Base-by-base conservation (phyloP, 2,113 vertebrate species). In the Pachycephala philippinensis region DNA sequence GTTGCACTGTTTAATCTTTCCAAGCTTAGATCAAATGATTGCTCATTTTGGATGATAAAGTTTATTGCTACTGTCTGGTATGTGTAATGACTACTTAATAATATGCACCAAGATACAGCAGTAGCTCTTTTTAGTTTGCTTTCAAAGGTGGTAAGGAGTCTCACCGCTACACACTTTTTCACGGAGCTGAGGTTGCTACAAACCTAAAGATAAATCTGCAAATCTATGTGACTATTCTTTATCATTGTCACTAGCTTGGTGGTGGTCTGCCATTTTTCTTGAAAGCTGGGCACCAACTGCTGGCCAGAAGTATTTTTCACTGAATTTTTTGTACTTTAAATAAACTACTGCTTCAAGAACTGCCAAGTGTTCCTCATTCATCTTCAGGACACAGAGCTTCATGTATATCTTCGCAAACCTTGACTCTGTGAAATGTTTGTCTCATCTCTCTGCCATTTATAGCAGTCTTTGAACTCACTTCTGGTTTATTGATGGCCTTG, bases 251-350 rank as follows among this genome's bases (percentile, higher is more conserved):
- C 93, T 91, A 97, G 97, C 97, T 97, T 98, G 98, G 97, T 97
- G 97, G 98, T 98, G 97, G 98, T 98, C 98, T 98, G 98, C 98
- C 98, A 98, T 98, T 98, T 98, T 98, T 98, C 98, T 96, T 98
- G 94, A 98, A 98, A 98, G 97, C 98, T 96, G 96, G 98, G 97
- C 97, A 98, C 98, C 98, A 98, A 98, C 98, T 98, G 98, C 98
- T 98, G 98, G 97, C 98, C 98, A 98, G 98, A 98, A 98, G 98
- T 98, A 98, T 98, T 98, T 98, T 98, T 98, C 98, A 98, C 97
- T 97, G 98, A 98, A 98, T 98, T 98, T 98, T 98, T 98, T 98
- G 97, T 98, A 98, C 98, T 99, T 99, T 98, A 99, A 99, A 99
- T 99, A 99, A 99, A 99, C 98, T 97, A 98, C 95, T 98, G 97